Evolutionary conservation across 2,113 vertebrate genomes (phyloP).

Genomic region (Prietella phreatophila): DNA sequence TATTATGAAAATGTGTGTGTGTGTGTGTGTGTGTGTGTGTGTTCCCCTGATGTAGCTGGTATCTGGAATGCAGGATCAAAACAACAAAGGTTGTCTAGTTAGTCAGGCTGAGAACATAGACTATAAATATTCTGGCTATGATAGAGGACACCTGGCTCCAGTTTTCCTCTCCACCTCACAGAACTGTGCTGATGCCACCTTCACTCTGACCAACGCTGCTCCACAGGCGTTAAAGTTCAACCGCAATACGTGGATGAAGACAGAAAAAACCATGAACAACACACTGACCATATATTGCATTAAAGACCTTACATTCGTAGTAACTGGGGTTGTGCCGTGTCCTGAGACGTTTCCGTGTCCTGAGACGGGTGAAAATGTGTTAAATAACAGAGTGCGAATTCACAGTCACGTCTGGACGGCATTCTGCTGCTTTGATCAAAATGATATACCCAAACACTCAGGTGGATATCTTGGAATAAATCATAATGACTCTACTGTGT

Average conservation of each 20-base stretch:
- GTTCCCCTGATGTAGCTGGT: background rate
- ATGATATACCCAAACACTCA: accelerated
- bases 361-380: accelerated
- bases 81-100: background rate
- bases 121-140: accelerated
- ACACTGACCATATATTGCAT: background rate
- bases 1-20: no score
- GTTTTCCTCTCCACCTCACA: background rate
- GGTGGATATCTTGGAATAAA: background rate
- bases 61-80: no score
- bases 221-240: background rate
- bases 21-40: background rate
- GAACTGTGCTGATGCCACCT: background rate
- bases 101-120: background rate
- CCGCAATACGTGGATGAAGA: background rate
- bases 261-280: background rate
- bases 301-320: background rate
- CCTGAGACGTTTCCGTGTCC: background rate
- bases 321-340: conserved; percentile 24
- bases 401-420: conserved; percentile 28
- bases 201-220: conserved; percentile 43
- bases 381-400: background rate
- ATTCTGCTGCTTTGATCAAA: conserved; percentile 17
- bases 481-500: accelerated
- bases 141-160: conserved; percentile 30